These are phyloP conservation scores for Pangasius macronema DNA, from an alignment of 2,797 vertebrate species.

Conservation along the genomic window DNA sequence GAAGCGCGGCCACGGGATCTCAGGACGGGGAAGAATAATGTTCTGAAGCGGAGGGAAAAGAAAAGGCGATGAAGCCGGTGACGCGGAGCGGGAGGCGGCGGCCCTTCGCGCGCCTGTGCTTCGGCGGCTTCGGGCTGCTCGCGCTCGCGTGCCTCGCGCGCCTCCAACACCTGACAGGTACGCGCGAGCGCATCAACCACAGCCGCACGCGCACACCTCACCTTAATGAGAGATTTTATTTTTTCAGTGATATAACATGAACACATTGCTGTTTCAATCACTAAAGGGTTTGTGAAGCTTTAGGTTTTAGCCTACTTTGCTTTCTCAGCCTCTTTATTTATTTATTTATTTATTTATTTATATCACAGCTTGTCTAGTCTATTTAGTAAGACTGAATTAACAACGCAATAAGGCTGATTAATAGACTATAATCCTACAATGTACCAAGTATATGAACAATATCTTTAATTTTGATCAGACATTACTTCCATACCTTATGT, in stretches of 20 bases:
- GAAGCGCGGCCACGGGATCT: neutral
- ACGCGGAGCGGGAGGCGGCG: constrained; percentile 47
- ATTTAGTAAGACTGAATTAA: neutral
- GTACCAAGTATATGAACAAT: too few species aligned
- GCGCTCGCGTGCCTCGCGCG: constrained; percentile 71
- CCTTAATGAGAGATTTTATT: neutral
- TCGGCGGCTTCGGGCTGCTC: constrained; percentile 73
- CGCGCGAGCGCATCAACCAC: constrained; percentile 32
- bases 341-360: neutral
- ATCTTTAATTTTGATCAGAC: neutral
- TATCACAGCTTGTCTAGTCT: neutral
- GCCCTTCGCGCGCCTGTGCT: constrained; percentile 71
- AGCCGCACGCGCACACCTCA: neutral
- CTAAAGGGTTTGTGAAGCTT: neutral
- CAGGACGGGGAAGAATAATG: constrained; percentile 16
- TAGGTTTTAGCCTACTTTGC: neutral
- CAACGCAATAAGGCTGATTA: neutral
- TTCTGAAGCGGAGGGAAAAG: neutral
- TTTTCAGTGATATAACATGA: neutral
- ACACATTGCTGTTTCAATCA: neutral
- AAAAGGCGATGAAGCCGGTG: constrained; percentile 22
- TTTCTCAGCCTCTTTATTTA: neutral
- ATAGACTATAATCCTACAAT: neutral
- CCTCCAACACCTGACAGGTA: constrained; percentile 74
- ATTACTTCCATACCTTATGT: neutral